Percentiles rank a stretch among this genome's conserved stretches.
phyloP scores from a whole-genome alignment of 2,113 vertebrate genomes.

The Gopherus flavomarginatus region DNA sequence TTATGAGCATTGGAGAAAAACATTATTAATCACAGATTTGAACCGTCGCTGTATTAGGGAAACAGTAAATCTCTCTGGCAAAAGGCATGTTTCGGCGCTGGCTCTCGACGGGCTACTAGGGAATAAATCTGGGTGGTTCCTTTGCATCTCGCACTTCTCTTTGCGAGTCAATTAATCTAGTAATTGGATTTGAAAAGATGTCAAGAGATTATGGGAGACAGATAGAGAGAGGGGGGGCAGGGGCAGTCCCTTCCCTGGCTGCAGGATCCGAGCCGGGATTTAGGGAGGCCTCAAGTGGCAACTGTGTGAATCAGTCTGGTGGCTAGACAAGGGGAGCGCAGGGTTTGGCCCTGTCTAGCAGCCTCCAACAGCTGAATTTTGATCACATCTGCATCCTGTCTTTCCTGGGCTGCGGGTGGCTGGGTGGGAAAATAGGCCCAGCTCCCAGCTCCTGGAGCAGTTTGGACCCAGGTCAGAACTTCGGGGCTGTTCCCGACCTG shows the following conservation, averaged over 20 bases:
- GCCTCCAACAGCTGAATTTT: background rate
- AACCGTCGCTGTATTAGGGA: conserved; percentile 65
- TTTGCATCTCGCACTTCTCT: conserved; percentile 48
- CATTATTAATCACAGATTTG: conserved; percentile 79
- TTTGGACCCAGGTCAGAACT: background rate
- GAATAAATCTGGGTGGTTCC: conserved; percentile 66
- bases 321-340: background rate
- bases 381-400: background rate
- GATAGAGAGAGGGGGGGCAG: background rate
- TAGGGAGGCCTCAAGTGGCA: background rate
- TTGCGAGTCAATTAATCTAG: conserved; percentile 74
- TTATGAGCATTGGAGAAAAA: conserved; percentile 71
- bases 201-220: conserved; percentile 52
- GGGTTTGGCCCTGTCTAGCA: background rate
- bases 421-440: background rate
- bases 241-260: background rate
- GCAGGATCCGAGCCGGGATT: background rate
- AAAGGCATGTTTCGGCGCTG: conserved; percentile 34
- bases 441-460: background rate
- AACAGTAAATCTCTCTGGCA: conserved; percentile 73
- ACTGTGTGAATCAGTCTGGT: background rate
- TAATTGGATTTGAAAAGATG: conserved; percentile 76
- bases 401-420: background rate
- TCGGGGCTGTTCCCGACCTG: background rate
- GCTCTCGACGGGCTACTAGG: conserved; percentile 32